Conservation (phyloP, 1,140 invertebrate species). For the Penaeus chinensis region DNA sequence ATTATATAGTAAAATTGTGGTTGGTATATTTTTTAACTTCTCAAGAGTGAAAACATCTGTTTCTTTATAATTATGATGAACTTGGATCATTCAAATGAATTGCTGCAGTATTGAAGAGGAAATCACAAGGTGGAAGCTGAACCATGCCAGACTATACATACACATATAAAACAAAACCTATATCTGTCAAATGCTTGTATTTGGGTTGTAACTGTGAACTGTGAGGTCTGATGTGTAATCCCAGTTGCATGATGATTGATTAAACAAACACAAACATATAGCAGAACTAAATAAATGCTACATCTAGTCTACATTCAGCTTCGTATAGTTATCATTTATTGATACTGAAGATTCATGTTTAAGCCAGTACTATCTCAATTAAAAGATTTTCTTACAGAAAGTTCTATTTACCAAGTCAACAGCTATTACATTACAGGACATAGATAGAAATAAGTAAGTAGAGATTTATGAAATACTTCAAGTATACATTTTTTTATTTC, state of each 20-base stretch:
- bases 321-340: no score
- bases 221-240: neutral
- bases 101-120: neutral
- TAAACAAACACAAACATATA: neutral
- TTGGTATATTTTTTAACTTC: neutral
- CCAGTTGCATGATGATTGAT: conserved; percentile 1
- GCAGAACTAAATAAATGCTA: no score
- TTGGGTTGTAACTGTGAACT: neutral
- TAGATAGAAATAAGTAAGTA: no score
- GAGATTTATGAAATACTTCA: no score
- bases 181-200: neutral
- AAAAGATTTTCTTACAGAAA: no score
- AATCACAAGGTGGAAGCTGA: neutral
- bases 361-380: no score
- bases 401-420: no score
- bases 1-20: no score
- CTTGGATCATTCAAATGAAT: neutral
- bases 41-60: neutral
- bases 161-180: neutral
- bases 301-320: no score
- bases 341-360: no score
- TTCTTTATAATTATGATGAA: neutral
- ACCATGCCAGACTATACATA: neutral
- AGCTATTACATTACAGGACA: no score
- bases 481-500: no score